Percentiles rank a stretch among this genome's conserved stretches.
Evolutionary conservation across 2,797 vertebrate species (phyloP).

Genomic region (Scolopax rusticola): DNA sequence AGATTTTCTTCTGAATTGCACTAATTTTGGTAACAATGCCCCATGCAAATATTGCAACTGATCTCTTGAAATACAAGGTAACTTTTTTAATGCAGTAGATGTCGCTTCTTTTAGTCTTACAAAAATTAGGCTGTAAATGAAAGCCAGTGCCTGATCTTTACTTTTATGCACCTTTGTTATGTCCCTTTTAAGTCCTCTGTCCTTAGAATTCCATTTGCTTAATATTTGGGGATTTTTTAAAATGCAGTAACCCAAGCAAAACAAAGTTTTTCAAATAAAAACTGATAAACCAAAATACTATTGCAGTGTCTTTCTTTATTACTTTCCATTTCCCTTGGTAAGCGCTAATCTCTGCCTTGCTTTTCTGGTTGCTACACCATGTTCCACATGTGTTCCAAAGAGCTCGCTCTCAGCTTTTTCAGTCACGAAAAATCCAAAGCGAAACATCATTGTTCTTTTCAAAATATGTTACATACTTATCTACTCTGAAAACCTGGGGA

Average conservation of each 20-base stretch:
- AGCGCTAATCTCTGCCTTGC: not conserved
- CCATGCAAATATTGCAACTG: not conserved
- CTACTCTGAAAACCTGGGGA: constrained; percentile 20
- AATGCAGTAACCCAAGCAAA: not conserved
- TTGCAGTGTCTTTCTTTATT: not conserved
- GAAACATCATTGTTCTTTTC: not conserved
- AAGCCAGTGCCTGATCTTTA: not conserved
- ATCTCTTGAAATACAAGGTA: not conserved
- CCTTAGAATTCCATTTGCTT: not conserved
- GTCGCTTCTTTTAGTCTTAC: not conserved
- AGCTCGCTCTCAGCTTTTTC: not conserved
- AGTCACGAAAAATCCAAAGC: not conserved
- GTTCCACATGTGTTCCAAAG: not conserved
- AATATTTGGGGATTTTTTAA: not conserved
- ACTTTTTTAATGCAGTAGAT: not conserved
- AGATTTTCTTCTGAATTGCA: not conserved
- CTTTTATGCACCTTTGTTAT: not conserved
- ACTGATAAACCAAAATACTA: not conserved
- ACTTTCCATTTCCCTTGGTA: not conserved
- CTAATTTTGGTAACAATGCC: not conserved
- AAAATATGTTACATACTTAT: constrained; percentile 5
- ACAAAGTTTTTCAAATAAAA: not conserved
- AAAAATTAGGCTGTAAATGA: not conserved
- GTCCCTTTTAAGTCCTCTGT: not conserved
- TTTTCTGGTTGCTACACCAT: not conserved